Percentiles rank a stretch among this genome's conserved stretches.
phyloP scores from a whole-genome alignment of 1,140 invertebrate species.

The Thaumatotibia leucotreta region DNA sequence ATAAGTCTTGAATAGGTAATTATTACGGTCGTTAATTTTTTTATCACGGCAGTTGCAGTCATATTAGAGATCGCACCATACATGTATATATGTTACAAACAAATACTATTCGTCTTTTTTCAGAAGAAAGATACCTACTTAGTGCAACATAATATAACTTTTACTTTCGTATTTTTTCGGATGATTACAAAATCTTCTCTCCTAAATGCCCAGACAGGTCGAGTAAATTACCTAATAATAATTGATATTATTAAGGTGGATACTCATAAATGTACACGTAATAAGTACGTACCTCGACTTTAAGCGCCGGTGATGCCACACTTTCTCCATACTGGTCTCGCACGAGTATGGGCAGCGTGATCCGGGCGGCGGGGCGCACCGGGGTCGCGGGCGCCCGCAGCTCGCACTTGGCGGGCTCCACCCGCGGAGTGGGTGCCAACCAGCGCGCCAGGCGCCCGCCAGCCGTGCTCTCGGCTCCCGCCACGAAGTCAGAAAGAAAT shows the following conservation, averaged over 20 bases:
- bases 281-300: slow-evolving; percentile 83
- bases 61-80: no score
- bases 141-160: no score
- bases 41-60: no score
- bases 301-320: slow-evolving; percentile 90
- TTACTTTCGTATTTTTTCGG: no score
- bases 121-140: no score
- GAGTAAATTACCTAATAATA: background rate
- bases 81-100: no score
- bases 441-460: slow-evolving; percentile 95
- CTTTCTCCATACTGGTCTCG: slow-evolving; percentile 95
- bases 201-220: background rate
- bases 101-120: no score
- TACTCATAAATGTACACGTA: background rate
- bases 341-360: slow-evolving; percentile 88
- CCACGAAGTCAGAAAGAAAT: slow-evolving; percentile 95
- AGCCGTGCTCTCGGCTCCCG: slow-evolving; percentile 89
- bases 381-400: slow-evolving; percentile 86
- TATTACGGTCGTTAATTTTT: no score
- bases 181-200: no score
- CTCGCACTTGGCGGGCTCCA: slow-evolving; percentile 92
- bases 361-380: slow-evolving; percentile 88
- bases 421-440: slow-evolving; percentile 94
- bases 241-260: background rate
- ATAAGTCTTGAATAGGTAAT: no score